phyloP scores from a whole-genome alignment of 2,113 vertebrate genomes.

The Tichodroma muraria region DNA sequence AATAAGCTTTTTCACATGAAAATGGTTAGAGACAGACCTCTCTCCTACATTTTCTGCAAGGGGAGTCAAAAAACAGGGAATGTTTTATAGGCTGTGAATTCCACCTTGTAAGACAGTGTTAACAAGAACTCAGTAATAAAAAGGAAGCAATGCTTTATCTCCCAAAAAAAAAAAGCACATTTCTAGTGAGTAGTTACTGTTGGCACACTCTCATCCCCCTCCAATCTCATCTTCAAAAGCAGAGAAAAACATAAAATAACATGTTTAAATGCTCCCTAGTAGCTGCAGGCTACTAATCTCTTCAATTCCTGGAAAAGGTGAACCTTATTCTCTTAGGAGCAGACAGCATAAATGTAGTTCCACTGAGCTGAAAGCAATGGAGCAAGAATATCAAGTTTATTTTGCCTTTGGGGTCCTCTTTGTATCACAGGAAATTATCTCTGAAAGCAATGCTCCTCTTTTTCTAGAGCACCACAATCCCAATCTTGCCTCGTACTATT shows the following conservation, averaged over 20 bases:
- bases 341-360: constrained; percentile 35
- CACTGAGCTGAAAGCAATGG: constrained; percentile 18
- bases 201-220: not conserved
- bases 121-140: constrained; percentile 58
- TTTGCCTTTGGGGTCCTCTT: constrained; percentile 41
- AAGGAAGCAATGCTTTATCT: constrained; percentile 28
- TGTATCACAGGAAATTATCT: constrained; percentile 18
- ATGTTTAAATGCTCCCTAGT: constrained; percentile 49
- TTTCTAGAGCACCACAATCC: not conserved
- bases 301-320: constrained; percentile 54
- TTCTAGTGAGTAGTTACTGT: not conserved
- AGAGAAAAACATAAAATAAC: constrained; percentile 10
- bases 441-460: constrained; percentile 3
- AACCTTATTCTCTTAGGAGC: constrained; percentile 36
- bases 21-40: constrained; percentile 52
- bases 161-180: constrained; percentile 16
- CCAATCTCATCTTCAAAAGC: constrained; percentile 23
- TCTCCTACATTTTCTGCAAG: constrained; percentile 24
- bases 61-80: constrained; percentile 52
- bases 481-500: not conserved
- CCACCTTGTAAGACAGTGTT: constrained; percentile 31
- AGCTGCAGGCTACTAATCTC: constrained; percentile 56
- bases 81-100: constrained; percentile 38
- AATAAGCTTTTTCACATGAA: constrained; percentile 51
- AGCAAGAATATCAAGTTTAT: constrained; percentile 28